Conservation (phyloP, 2,888 invertebrate genomes). For the Temnothorax ravouxi region DNA sequence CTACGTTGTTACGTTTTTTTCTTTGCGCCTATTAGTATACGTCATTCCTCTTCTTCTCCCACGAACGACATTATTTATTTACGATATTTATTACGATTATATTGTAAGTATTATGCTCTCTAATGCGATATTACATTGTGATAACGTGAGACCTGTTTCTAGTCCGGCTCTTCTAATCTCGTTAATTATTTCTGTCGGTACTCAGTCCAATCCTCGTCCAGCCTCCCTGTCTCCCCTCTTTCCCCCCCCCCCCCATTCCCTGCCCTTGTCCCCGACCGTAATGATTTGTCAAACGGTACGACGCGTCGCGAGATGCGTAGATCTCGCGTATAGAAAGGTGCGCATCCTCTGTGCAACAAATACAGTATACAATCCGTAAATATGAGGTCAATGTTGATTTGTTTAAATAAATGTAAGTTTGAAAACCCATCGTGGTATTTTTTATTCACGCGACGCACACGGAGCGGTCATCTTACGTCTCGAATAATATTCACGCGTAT, state of each 20-base stretch:
- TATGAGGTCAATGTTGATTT: constrained; percentile 87
- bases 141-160: constrained; percentile 64
- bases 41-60: constrained; percentile 56
- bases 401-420: constrained; percentile 87
- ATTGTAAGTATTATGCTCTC: constrained; percentile 50
- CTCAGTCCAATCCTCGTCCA: constrained; percentile 51
- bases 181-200: constrained; percentile 67
- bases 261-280: constrained; percentile 73
- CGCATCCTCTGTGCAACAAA: constrained; percentile 85
- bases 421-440: constrained; percentile 80
- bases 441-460: constrained; percentile 32
- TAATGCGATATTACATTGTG: constrained; percentile 46
- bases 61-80: constrained; percentile 54
- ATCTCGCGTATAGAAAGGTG: constrained; percentile 84
- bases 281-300: constrained; percentile 79
- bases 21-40: constrained; percentile 67
- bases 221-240: neutral
- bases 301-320: constrained; percentile 82
- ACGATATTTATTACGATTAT: constrained; percentile 61
- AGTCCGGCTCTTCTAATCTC: constrained; percentile 70
- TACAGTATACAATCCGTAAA: constrained; percentile 85
- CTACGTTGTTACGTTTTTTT: constrained; percentile 58
- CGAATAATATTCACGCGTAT: neutral
- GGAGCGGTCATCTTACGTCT: neutral
- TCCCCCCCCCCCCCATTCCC: neutral